These are phyloP conservation scores for Marronus borbonicus DNA, from an alignment of 2,888 invertebrate species.

Conservation along the genomic window DNA sequence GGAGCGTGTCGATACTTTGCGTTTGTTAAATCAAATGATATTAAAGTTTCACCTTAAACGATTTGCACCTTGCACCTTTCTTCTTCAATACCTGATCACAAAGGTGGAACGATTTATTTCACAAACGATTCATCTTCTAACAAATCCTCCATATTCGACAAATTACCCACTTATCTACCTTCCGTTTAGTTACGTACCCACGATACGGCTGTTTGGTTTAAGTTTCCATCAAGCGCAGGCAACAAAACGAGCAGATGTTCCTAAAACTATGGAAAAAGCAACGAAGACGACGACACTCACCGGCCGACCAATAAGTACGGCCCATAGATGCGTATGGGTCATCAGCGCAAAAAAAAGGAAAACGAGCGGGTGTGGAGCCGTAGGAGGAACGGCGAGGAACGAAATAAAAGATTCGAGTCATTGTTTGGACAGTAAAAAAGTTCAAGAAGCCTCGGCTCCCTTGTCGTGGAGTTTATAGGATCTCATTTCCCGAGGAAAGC, in stretches of 20 bases:
- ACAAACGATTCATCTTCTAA: too few relatives aligned
- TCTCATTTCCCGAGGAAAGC: conserved; percentile 59
- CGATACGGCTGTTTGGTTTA: conserved; percentile 7
- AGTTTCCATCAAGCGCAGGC: neutral
- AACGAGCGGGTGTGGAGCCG: conserved; percentile 51
- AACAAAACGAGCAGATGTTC: conserved; percentile 15
- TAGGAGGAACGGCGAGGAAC: conserved; percentile 57
- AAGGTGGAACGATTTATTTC: too few relatives aligned
- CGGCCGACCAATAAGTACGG: too few relatives aligned
- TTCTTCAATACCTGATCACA: too few relatives aligned
- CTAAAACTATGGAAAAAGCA: conserved; percentile 10
- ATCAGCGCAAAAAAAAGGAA: conserved; percentile 50
- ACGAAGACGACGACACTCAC: neutral
- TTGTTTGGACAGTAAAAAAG: conserved; percentile 63
- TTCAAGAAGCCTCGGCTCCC: conserved; percentile 55
- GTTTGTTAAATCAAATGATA: too few relatives aligned
- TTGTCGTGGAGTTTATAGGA: conserved; percentile 60
- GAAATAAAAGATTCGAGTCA: conserved; percentile 63
- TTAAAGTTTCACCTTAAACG: too few relatives aligned
- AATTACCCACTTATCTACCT: too few relatives aligned
- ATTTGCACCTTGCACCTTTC: too few relatives aligned
- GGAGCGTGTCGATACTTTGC: too few relatives aligned
- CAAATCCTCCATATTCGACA: too few relatives aligned
- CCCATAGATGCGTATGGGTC: conserved; percentile 34
- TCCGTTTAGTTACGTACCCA: too few relatives aligned